Evolutionary conservation across 2,113 vertebrate species (phyloP).

Genomic region (Zosterops hypoxanthus): DNA sequence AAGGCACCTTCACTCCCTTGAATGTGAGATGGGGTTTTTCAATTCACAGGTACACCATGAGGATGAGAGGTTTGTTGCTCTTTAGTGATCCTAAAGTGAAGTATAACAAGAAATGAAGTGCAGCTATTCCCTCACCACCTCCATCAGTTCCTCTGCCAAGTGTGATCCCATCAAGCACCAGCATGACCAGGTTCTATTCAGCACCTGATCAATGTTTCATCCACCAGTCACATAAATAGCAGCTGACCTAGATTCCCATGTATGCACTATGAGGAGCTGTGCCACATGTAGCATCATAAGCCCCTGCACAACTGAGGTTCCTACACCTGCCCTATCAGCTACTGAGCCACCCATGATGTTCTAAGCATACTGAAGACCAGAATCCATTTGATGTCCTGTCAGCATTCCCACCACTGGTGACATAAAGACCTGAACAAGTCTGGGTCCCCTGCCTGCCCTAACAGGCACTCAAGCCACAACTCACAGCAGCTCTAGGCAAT

Average conservation of each 20-base stretch:
- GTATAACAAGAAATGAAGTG: not conserved
- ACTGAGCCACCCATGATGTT: not conserved
- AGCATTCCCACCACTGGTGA: not conserved
- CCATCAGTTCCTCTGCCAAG: not conserved
- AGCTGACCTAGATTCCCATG: not conserved
- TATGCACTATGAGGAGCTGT: not conserved
- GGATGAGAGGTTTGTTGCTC: not conserved
- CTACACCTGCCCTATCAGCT: not conserved
- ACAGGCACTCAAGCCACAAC: not conserved
- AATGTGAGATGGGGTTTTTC: not conserved
- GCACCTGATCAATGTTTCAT: not conserved
- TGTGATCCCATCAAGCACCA: not conserved
- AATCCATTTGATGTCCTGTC: not conserved
- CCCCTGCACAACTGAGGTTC: not conserved
- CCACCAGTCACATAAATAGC: not conserved
- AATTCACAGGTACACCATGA: not conserved
- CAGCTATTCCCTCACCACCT: not conserved
- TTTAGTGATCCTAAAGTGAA: not conserved
- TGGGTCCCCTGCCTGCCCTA: not conserved
- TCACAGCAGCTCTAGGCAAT: not conserved
- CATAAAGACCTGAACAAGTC: not conserved
- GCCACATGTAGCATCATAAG: not conserved
- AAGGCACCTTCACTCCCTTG: no score
- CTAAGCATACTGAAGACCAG: not conserved
- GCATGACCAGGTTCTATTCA: not conserved